phyloP scores from a whole-genome alignment of 1,140 invertebrate genomes.

The Saccostrea cuccullata region DNA sequence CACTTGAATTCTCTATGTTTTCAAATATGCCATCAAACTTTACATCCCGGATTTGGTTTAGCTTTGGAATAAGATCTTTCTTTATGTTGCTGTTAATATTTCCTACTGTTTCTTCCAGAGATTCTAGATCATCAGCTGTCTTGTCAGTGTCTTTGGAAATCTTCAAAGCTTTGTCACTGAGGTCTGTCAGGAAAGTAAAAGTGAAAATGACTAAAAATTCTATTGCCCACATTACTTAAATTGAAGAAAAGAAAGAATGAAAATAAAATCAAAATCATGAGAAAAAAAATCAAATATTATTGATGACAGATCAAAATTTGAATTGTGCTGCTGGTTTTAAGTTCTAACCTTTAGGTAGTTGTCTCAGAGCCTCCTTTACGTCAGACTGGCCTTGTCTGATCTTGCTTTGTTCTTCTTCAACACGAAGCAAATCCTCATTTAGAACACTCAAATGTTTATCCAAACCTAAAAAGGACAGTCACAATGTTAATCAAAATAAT shows the following conservation, averaged over 20 bases:
- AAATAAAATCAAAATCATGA: too few species aligned
- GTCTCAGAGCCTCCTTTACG: slow-evolving; percentile 49
- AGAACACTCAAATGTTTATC: slow-evolving; percentile 45
- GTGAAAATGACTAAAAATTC: neutral
- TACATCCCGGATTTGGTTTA: slow-evolving; percentile 68
- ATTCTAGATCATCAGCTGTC: slow-evolving; percentile 50
- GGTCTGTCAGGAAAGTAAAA: neutral
- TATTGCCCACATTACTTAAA: too few species aligned
- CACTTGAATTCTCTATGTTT: slow-evolving; percentile 59
- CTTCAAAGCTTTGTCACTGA: slow-evolving; percentile 45
- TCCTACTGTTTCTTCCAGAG: slow-evolving; percentile 54
- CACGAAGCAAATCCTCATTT: slow-evolving; percentile 51
- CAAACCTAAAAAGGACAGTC: slow-evolving; percentile 48
- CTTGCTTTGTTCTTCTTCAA: slow-evolving; percentile 46
- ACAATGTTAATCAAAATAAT: too few species aligned
- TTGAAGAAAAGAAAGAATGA: too few species aligned
- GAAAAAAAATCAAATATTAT: too few species aligned
- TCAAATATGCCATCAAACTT: slow-evolving; percentile 53
- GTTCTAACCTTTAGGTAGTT: slow-evolving; percentile 59
- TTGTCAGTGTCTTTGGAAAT: slow-evolving; percentile 48
- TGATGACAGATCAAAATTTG: too few species aligned
- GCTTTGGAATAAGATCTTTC: slow-evolving; percentile 46
- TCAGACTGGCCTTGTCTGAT: slow-evolving; percentile 44
- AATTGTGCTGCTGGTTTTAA: neutral
- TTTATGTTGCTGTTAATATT: slow-evolving; percentile 64